Conservation (phyloP, 2,888 invertebrate species). For the Eilema depressum region DNA sequence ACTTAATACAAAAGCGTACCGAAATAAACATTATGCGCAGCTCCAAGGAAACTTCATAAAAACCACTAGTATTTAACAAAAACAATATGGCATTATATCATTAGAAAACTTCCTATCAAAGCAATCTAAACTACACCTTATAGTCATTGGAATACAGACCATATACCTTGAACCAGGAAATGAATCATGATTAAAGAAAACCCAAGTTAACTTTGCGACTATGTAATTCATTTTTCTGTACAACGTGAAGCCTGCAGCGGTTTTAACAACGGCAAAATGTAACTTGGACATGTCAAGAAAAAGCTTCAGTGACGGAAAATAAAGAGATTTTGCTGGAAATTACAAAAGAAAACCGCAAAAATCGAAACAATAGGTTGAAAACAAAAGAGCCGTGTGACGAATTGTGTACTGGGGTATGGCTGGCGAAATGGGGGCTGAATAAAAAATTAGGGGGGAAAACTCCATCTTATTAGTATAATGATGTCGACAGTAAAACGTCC, state of each 20-base stretch:
- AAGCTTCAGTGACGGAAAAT: constrained; percentile 63
- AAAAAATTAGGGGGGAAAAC: constrained; percentile 37
- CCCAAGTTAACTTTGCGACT: constrained; percentile 44
- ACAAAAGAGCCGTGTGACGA: constrained; percentile 65
- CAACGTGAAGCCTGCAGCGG: constrained; percentile 17
- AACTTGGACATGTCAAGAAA: constrained; percentile 55
- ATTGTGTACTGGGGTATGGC: constrained; percentile 53
- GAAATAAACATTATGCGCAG: constrained; percentile 39
- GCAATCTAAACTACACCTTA: constrained; percentile 45
- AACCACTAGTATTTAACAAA: constrained; percentile 58
- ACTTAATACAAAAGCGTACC: constrained; percentile 32
- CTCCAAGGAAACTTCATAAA: constrained; percentile 53
- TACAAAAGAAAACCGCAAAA: constrained; percentile 72
- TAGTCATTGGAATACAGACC: constrained; percentile 39
- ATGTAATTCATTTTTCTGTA: constrained; percentile 41
- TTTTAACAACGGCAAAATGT: constrained; percentile 38
- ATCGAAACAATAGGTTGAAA: constrained; percentile 69
- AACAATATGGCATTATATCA: constrained; percentile 61
- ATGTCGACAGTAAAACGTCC: constrained; percentile 29
- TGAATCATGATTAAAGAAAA: constrained; percentile 56
- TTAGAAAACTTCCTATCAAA: constrained; percentile 36
- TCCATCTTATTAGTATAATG: constrained; percentile 44
- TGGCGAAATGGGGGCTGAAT: constrained; percentile 35
- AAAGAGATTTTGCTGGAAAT: constrained; percentile 68
- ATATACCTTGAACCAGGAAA: constrained; percentile 42